phyloP scores from a whole-genome alignment of 2,888 invertebrate species.

The Anarsia innoxiella region DNA sequence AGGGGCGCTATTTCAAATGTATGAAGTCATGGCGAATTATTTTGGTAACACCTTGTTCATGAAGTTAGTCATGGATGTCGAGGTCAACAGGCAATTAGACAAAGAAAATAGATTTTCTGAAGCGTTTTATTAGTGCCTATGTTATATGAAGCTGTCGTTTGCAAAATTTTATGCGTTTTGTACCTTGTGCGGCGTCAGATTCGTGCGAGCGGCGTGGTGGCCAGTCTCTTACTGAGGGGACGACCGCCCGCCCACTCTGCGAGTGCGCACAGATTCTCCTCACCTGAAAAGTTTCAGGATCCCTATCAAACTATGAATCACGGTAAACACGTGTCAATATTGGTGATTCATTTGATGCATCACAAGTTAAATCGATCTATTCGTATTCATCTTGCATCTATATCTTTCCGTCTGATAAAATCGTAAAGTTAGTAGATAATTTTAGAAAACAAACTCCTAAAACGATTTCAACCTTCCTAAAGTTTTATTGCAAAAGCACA shows the following conservation, averaged over 20 bases:
- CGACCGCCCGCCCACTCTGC: slow-evolving; percentile 41
- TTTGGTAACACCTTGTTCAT: slow-evolving; percentile 56
- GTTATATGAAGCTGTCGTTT: slow-evolving; percentile 56
- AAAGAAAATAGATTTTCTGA: slow-evolving; percentile 37
- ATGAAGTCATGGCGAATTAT: slow-evolving; percentile 63
- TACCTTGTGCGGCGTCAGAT: slow-evolving; percentile 71
- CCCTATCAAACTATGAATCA: slow-evolving; percentile 25
- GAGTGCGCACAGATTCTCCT: slow-evolving; percentile 33
- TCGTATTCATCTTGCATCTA: no score
- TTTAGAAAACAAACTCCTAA: no score
- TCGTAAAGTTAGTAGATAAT: no score
- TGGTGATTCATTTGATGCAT: neutral
- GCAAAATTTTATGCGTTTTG: slow-evolving; percentile 27
- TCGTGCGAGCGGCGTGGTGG: slow-evolving; percentile 71
- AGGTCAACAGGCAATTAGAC: slow-evolving; percentile 55
- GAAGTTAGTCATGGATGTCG: slow-evolving; percentile 59
- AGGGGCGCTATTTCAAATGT: slow-evolving; percentile 58
- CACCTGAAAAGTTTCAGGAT: slow-evolving; percentile 61
- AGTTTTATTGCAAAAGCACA: no score
- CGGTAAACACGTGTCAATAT: slow-evolving; percentile 5
- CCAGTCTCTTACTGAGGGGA: slow-evolving; percentile 65
- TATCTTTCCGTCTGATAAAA: no score
- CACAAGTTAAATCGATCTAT: neutral
- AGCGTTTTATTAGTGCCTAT: slow-evolving; percentile 64
- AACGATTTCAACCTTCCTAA: no score